These are phyloP conservation scores for Noctua fimbriata DNA, from an alignment of 2,888 invertebrate species.

Conservation along the genomic window DNA sequence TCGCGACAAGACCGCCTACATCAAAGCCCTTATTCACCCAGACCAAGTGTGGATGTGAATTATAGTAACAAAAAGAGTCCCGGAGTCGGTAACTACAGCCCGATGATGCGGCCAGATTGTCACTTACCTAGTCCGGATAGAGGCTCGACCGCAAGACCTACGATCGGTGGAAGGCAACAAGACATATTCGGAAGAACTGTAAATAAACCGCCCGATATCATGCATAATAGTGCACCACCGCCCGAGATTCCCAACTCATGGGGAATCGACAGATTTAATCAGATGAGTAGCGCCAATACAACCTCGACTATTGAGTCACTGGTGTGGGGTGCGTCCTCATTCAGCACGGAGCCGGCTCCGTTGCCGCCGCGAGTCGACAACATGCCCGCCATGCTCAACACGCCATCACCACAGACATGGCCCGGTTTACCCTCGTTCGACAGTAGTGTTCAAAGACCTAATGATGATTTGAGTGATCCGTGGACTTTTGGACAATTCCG, in stretches of 20 bases:
- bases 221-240: conserved; percentile 74
- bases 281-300: conserved; percentile 70
- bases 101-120: conserved; percentile 85
- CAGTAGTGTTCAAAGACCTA: conserved; percentile 72
- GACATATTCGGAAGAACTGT: conserved; percentile 80
- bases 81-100: conserved; percentile 85
- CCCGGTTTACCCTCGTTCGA: conserved; percentile 81
- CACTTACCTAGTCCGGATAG: conserved; percentile 85
- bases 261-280: conserved; percentile 81
- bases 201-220: conserved; percentile 78
- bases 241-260: conserved; percentile 80
- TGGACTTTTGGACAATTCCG: conserved; percentile 86
- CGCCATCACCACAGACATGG: conserved; percentile 84
- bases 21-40: conserved; percentile 86
- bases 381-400: conserved; percentile 78
- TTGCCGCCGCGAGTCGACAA: conserved; percentile 73
- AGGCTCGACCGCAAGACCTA: conserved; percentile 74
- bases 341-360: conserved; percentile 72
- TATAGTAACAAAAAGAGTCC: conserved; percentile 85
- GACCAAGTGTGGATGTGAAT: conserved; percentile 83
- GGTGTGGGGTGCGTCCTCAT: conserved; percentile 80
- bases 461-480: conserved; percentile 80
- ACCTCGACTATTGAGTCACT: conserved; percentile 80
- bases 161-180: conserved; percentile 72
- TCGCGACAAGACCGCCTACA: conserved; percentile 84